phyloP scores from a whole-genome alignment of 2,888 invertebrate species.

The Coecobrya sp. region DNA sequence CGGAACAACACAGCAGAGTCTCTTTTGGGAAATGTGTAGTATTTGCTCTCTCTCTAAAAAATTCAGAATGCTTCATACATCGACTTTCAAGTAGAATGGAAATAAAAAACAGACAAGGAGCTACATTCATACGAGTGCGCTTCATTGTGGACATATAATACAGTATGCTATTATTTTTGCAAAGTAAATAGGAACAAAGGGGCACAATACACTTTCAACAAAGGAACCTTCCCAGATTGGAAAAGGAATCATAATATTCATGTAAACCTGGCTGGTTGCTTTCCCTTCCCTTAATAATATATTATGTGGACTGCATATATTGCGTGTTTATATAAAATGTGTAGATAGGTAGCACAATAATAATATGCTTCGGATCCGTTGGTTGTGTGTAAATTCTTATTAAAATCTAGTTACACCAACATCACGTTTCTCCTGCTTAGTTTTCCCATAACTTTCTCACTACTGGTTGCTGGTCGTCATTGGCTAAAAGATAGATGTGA shows the following conservation, averaged over 20 bases:
- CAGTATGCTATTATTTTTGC: neutral
- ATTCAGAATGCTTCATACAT: constrained; percentile 56
- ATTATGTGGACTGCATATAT: neutral
- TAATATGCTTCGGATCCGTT: neutral
- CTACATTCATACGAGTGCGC: neutral
- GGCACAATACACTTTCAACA: constrained; percentile 3
- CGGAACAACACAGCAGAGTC: neutral
- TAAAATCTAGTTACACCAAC: constrained; percentile 6
- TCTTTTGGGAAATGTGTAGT: constrained; percentile 54
- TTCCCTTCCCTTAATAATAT: neutral
- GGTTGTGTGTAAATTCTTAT: neutral
- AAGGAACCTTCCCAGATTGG: constrained; percentile 24
- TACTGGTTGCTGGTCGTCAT: neutral
- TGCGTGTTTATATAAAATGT: neutral
- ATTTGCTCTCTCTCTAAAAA: constrained; percentile 62
- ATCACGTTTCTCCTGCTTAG: constrained; percentile 6
- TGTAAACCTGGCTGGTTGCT: neutral
- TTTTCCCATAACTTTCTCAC: neutral
- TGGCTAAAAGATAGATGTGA: neutral
- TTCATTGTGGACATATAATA: neutral
- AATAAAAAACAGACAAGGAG: constrained; percentile 3
- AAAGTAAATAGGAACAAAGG: neutral
- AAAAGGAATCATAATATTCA: constrained; percentile 43
- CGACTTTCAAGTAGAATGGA: constrained; percentile 51
- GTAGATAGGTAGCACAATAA: neutral